Percentiles rank a stretch among this genome's conserved stretches.
These are phyloP conservation scores for Galaxias olidus DNA, from an alignment of 2,797 vertebrate genomes.

Conservation along the genomic window DNA sequence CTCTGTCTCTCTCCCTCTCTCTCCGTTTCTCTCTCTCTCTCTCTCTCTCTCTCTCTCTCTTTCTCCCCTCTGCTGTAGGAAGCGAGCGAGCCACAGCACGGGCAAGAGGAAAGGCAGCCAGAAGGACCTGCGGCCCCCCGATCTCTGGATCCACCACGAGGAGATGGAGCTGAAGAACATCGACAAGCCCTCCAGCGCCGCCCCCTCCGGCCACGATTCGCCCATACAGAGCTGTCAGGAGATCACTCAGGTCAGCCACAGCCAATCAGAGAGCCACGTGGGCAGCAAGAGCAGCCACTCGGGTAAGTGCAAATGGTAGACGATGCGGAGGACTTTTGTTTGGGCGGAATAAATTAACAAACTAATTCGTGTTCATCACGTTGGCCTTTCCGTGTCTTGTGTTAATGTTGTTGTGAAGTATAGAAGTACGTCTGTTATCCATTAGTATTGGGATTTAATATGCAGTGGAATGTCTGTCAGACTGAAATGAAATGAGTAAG, in stretches of 20 bases:
- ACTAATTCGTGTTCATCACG: too few species aligned
- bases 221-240: slow-evolving; percentile 89
- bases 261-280: slow-evolving; percentile 91
- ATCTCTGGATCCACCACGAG: slow-evolving; percentile 97
- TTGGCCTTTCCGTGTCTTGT: too few species aligned
- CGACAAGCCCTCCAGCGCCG: slow-evolving; percentile 81
- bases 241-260: slow-evolving; percentile 87
- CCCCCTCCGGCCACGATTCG: slow-evolving; percentile 78
- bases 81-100: slow-evolving; percentile 86
- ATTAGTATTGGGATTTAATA: too few species aligned
- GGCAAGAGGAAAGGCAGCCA: slow-evolving; percentile 92
- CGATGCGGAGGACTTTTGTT: too few species aligned
- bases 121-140: slow-evolving; percentile 92
- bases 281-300: slow-evolving; percentile 92
- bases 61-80: slow-evolving; percentile 67
- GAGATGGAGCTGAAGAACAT: slow-evolving; percentile 98
- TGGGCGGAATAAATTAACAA: too few species aligned
- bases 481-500: too few species aligned
- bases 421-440: too few species aligned
- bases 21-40: not conserved
- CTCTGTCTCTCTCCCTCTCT: too few species aligned
- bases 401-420: too few species aligned
- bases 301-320: slow-evolving; percentile 63
- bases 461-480: too few species aligned
- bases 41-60: not conserved